A percentile compares a stretch with the other conserved stretches of the same genome.
Conservation (phyloP, 2,113 vertebrate species). For the Brachyhypopomus gauderio region DNA sequence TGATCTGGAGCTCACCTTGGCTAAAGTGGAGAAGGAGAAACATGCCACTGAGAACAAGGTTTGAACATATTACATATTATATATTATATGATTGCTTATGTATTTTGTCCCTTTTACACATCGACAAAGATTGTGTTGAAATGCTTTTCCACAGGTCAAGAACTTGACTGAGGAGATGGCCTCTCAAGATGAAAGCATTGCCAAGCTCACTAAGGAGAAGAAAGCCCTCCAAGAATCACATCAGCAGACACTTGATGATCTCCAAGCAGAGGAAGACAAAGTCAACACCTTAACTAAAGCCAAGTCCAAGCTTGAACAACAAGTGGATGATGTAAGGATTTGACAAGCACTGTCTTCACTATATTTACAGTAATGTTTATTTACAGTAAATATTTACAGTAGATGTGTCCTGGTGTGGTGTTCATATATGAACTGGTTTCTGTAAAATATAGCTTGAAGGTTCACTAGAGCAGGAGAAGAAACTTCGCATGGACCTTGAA, state of each 20-base stretch:
- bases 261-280: constrained; percentile 71
- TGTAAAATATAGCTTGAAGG: constrained; percentile 81
- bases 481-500: constrained; percentile 87
- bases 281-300: constrained; percentile 54
- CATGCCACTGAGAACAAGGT: constrained; percentile 66
- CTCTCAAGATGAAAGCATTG: constrained; percentile 45
- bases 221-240: constrained; percentile 61
- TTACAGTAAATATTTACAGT: no score
- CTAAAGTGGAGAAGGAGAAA: constrained; percentile 80
- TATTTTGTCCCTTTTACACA: background rate
- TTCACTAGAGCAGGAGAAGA: constrained; percentile 94
- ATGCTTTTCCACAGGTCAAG: constrained; percentile 31
- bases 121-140: no score
- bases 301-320: constrained; percentile 55
- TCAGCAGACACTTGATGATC: constrained; percentile 66
- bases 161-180: constrained; percentile 52
- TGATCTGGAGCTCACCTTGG: constrained; percentile 77
- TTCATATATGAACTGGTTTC: no score
- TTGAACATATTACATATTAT: background rate
- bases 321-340: constrained; percentile 49
- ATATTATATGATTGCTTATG: background rate
- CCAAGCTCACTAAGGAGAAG: constrained; percentile 78
- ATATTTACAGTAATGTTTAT: no score
- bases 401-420: no score
- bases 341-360: background rate